Evolutionary conservation across 2,888 invertebrate genomes (phyloP), one percentile per base, ranked within the genome.

Genomic region (Tethea ocularis): DNA sequence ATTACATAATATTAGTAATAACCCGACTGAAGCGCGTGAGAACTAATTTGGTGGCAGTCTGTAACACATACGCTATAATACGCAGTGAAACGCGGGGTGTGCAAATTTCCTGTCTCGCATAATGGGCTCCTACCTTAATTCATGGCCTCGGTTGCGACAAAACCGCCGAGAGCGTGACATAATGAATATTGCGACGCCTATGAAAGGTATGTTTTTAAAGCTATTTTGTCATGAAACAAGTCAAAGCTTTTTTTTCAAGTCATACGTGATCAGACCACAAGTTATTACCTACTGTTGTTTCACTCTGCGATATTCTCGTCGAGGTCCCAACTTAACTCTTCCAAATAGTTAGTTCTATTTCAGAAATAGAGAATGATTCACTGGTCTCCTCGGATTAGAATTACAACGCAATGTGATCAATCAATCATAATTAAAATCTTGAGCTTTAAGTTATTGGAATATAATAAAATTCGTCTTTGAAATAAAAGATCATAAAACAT

Each of bases 51-150:
- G 51, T 53, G 63, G 62, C 61, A 57, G 62, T 62, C 64, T 59
- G 61, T 61, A 69, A 63, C 62, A 57, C 57, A 57, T 59, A 62
- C 57, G 68, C 66, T 65, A 67, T 77, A 77, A 76, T 73, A 80
- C 78, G 77, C 79, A 75, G 72, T 68, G 68, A 78, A 81, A 80
- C 69, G 75, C 74, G 73, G 62, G 70, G 75, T 75, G 78, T 81
- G 85, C 83, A 85, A 87, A 87, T 87, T 86, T 86, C 86, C 86
- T 85, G 87, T 81, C 86, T 83, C 63, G 69, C 64, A 75, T 87
- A 86, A 87, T 85, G 84, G 77, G 77, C 68, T 68, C 73, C 73
- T 73, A 77, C 80, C 84, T 83, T 84, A 86, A 87, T 87, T 87
- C 86, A 86, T 82, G 82, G 74, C 82, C 84, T 77, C 76, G 73